Evolutionary conservation across 2,888 invertebrate genomes (phyloP), one percentile per base, ranked within the genome.

Genomic region (Rosalia funebris): DNA sequence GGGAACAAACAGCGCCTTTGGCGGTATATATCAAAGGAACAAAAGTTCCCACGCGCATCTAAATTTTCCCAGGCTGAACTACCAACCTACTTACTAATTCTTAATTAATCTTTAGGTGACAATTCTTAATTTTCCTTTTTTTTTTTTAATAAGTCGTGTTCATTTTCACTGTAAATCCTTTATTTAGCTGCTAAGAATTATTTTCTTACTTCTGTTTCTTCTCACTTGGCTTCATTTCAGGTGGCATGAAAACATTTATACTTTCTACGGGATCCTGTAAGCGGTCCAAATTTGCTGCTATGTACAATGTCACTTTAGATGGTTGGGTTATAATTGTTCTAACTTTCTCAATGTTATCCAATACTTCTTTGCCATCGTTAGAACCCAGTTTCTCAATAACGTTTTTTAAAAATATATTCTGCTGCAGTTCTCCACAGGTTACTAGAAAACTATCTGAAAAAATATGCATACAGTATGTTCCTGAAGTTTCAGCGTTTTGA

Each of bases 361-460:
- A 75, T 0, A 85, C 83, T 1, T 83, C 81, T 34, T 84, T 83
- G 17, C 81, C 75, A 14, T 84, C 84, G 1, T 71, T 60, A 60
- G 4, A 7, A 25, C 84, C 84, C 45, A 91, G 75, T 54, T 84
- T 83, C 52, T 87, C 85, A 11, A 91, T 75, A 11, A 93, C 75
- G 5, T 86, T 83, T 7, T 86, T 88, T 16, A 95, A 83, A 80
- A 95, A 94, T 66, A 86, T 87, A 59, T 90, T 89, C 74, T 95
- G 95, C 0, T 90, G 84, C 11, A 95, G 79, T 71, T 93, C 87
- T 45, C 91, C 90, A 68, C 86, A 85, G 68, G 87, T 85, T 74
- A 88, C 87, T 53, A 88, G 83, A 80, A 94, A 95, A 75, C 89
- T 91, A 71, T 91, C 90, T 85, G 77, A 2, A 25, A 41, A 12